phyloP scores from a whole-genome alignment of 2,797 vertebrate genomes.

The Nyctalus aviator region DNA sequence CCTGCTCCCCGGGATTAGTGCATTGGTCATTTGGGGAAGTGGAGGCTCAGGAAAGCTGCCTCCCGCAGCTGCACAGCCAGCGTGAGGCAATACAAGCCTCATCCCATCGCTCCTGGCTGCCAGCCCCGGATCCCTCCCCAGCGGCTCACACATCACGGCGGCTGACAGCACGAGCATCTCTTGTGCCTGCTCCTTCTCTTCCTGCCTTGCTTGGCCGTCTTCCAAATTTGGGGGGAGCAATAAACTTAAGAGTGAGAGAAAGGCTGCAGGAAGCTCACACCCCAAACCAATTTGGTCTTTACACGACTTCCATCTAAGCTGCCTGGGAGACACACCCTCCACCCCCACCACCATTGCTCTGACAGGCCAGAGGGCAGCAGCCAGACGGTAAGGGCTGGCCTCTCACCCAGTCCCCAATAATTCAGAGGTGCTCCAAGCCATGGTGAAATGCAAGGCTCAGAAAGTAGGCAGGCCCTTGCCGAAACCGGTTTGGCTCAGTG shows the following conservation, averaged over 20 bases:
- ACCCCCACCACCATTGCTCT: accelerated
- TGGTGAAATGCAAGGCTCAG: background rate
- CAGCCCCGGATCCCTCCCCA: background rate
- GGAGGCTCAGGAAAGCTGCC: background rate
- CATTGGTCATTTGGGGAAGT: background rate
- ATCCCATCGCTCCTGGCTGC: background rate
- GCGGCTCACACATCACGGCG: background rate
- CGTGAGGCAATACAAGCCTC: background rate
- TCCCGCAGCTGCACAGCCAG: background rate
- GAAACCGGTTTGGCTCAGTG: no score
- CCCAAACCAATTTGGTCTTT: background rate
- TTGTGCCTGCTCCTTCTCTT: background rate
- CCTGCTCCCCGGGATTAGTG: background rate
- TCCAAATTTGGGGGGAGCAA: background rate
- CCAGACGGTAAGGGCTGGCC: background rate
- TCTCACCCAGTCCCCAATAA: background rate
- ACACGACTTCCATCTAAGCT: background rate
- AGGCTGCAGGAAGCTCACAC: background rate
- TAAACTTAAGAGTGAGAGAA: background rate
- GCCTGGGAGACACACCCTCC: background rate
- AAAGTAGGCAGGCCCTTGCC: background rate
- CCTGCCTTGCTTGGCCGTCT: background rate
- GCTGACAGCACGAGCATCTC: background rate
- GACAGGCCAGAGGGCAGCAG: background rate
- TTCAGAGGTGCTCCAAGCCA: background rate